These are phyloP conservation scores for Stichodactyla mertensii DNA, from an alignment of 64 coral and sea anemone genomes.

Conservation along the genomic window DNA sequence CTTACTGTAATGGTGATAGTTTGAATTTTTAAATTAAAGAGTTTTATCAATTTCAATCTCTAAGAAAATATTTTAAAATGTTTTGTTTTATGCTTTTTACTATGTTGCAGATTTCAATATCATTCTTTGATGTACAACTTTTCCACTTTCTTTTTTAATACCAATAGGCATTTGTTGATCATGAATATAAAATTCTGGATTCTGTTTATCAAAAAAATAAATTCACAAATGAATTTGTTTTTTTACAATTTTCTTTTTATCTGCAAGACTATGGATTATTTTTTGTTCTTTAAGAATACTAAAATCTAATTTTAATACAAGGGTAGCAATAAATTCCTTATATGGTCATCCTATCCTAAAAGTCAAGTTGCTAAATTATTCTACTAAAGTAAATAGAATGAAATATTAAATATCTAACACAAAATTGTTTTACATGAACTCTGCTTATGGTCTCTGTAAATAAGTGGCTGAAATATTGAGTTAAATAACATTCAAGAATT, in stretches of 20 bases:
- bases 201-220: neutral
- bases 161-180: too few relatives aligned
- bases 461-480: too few relatives aligned
- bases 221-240: neutral
- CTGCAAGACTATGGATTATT: neutral
- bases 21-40: too few relatives aligned
- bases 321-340: slow-evolving; percentile 5
- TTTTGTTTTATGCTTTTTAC: neutral
- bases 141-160: too few relatives aligned
- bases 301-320: neutral
- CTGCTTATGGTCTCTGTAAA: neutral
- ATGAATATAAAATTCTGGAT: too few relatives aligned
- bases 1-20: too few relatives aligned
- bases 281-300: neutral
- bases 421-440: neutral
- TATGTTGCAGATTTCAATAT: neutral
- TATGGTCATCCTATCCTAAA: neutral
- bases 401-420: neutral
- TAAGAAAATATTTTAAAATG: neutral
- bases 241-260: neutral
- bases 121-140: neutral
- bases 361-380: neutral
- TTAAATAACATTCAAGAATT: too few relatives aligned
- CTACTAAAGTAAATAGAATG: neutral
- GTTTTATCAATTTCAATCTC: neutral